A percentile compares a stretch with the other conserved stretches of the same genome.
Conservation (phyloP, 2,113 vertebrate species). For the Cyphomyrus plagiostoma region DNA sequence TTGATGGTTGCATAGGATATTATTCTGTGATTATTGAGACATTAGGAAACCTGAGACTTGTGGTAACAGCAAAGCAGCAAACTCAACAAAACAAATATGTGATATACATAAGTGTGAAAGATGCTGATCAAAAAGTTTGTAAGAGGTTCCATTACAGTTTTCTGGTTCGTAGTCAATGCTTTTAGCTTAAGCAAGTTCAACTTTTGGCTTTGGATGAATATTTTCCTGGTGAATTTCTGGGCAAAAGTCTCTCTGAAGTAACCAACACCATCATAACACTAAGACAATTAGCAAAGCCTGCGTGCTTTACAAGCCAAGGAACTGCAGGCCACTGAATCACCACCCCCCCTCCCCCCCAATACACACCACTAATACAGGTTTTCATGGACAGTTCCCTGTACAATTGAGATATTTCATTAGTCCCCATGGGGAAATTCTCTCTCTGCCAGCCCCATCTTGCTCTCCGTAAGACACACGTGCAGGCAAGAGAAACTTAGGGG, state of each 20-base stretch:
- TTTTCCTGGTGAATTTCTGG: not conserved
- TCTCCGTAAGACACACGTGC: not conserved
- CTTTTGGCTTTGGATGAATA: not conserved
- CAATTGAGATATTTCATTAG: not conserved
- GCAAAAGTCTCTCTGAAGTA: not conserved
- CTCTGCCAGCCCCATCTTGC: not conserved
- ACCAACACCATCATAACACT: not conserved
- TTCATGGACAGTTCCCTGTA: not conserved
- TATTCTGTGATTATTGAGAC: not conserved
- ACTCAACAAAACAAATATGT: not conserved
- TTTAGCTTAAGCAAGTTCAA: not conserved
- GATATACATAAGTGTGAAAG: not conserved
- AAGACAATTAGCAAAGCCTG: not conserved
- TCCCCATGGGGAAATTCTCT: not conserved
- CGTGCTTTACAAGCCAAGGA: not conserved
- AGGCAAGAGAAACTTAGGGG: not conserved
- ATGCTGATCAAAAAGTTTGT: not conserved
- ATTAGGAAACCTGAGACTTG: not conserved
- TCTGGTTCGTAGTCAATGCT: not conserved
- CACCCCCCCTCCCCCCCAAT: not conserved
- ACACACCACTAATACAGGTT: not conserved
- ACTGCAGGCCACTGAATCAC: not conserved
- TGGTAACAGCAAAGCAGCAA: not conserved
- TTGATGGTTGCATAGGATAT: slow-evolving; percentile 7
- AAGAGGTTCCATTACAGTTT: not conserved